Conservation (phyloP, 2,797 vertebrate genomes). For the Apodemus agrarius region DNA sequence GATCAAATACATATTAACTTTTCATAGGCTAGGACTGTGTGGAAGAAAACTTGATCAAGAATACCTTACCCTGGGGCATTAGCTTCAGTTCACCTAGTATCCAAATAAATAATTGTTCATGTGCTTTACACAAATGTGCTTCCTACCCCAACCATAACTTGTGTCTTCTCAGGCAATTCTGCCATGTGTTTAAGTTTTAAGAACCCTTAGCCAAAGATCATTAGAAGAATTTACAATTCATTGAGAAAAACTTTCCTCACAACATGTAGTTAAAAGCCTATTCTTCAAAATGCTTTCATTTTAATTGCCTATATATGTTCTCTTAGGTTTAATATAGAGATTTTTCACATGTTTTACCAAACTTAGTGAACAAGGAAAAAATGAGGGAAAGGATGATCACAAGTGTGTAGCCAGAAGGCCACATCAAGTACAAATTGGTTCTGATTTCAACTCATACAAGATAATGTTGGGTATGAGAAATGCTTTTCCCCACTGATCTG, state of each 20-base stretch:
- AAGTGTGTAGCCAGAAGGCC: background rate
- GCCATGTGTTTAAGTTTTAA: background rate
- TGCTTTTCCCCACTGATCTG: background rate
- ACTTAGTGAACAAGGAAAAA: background rate
- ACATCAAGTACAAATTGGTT: background rate
- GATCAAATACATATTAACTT: background rate
- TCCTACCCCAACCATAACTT: background rate
- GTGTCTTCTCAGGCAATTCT: background rate
- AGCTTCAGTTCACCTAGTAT: background rate
- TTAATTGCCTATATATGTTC: background rate
- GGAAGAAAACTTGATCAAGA: background rate
- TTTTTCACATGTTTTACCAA: background rate
- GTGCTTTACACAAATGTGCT: background rate
- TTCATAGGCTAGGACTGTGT: background rate
- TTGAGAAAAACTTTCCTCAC: background rate
- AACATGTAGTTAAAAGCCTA: background rate
- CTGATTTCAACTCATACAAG: background rate
- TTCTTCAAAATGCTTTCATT: background rate
- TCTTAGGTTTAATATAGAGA: background rate
- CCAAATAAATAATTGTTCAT: background rate
- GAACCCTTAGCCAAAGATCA: background rate
- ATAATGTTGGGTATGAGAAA: background rate
- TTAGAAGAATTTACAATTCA: background rate
- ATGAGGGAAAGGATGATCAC: background rate
- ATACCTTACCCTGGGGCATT: background rate